Evolutionary conservation across 2,888 invertebrate species (phyloP).

Genomic region (Pheosia tremula): DNA sequence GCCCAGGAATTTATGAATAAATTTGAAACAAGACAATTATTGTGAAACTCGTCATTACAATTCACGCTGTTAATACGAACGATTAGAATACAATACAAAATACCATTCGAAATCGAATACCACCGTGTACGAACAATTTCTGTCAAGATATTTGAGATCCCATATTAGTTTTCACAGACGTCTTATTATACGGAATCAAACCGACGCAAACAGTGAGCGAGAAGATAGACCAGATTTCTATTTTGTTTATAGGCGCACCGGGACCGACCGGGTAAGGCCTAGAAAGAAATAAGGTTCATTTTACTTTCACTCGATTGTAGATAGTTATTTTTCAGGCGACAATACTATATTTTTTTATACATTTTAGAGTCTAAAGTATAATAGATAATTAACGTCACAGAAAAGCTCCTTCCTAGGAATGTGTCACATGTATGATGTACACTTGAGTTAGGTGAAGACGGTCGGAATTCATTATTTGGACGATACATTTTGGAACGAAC

Average conservation of each 20-base stretch:
- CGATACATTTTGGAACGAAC: constrained; percentile 16
- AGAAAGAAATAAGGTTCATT: constrained; percentile 66
- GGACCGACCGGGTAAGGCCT: constrained; percentile 29
- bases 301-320: constrained; percentile 50
- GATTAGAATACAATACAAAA: background rate
- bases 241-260: constrained; percentile 57
- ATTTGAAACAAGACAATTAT: background rate
- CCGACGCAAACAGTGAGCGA: constrained; percentile 48
- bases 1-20: constrained; percentile 12
- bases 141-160: constrained; percentile 61
- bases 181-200: constrained; percentile 58
- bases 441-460: constrained; percentile 1
- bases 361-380: background rate
- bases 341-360: constrained; percentile 30
- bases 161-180: constrained; percentile 68
- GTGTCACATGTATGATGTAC: constrained; percentile 2
- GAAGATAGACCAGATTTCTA: constrained; percentile 68
- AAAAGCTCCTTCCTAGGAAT: background rate
- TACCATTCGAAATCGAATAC: background rate
- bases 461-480: constrained; percentile 1
- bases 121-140: constrained; percentile 32
- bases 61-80: background rate
- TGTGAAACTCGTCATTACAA: background rate
- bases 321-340: too few species aligned
- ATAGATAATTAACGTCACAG: background rate